Conservation (phyloP, 1,140 invertebrate species). For the Ceratosolen solmsi region DNA sequence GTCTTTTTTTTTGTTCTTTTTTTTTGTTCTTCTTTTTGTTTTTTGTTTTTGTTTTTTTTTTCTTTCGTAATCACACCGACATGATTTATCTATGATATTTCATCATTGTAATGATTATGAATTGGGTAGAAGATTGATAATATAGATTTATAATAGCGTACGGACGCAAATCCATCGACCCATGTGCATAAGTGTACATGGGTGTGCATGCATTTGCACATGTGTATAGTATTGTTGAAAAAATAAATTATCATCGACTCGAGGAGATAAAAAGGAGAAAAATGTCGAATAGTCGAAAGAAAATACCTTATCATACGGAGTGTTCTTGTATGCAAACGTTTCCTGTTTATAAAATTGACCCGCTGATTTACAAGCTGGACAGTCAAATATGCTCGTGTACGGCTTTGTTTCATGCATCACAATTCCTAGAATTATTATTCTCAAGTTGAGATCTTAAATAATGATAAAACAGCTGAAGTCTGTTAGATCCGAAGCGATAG, state of each 20-base stretch:
- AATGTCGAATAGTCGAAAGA: background rate
- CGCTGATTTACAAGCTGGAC: slow-evolving; percentile 38
- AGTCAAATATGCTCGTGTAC: slow-evolving; percentile 35
- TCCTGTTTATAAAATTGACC: slow-evolving; percentile 51
- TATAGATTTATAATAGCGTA: too few relatives aligned
- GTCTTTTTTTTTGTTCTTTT: too few relatives aligned
- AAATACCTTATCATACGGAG: slow-evolving; percentile 20
- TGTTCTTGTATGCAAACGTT: slow-evolving; percentile 37
- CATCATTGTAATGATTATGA: too few relatives aligned
- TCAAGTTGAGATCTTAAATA: slow-evolving; percentile 15
- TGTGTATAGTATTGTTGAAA: background rate
- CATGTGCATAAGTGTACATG: background rate
- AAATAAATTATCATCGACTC: background rate
- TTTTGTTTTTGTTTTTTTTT: too few relatives aligned
- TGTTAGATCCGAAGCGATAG: slow-evolving; percentile 9
- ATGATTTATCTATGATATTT: too few relatives aligned
- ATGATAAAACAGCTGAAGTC: slow-evolving; percentile 1
- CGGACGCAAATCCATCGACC: too few relatives aligned
- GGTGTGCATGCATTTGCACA: background rate
- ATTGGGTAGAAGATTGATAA: too few relatives aligned
- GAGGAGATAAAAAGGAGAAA: background rate
- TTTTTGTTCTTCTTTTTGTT: too few relatives aligned
- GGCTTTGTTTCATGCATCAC: slow-evolving; percentile 47
- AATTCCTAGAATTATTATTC: slow-evolving; percentile 38
- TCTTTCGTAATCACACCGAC: too few relatives aligned